Evolutionary conservation across 2,113 vertebrate genomes (phyloP).

Genomic region (Geococcyx californianus): DNA sequence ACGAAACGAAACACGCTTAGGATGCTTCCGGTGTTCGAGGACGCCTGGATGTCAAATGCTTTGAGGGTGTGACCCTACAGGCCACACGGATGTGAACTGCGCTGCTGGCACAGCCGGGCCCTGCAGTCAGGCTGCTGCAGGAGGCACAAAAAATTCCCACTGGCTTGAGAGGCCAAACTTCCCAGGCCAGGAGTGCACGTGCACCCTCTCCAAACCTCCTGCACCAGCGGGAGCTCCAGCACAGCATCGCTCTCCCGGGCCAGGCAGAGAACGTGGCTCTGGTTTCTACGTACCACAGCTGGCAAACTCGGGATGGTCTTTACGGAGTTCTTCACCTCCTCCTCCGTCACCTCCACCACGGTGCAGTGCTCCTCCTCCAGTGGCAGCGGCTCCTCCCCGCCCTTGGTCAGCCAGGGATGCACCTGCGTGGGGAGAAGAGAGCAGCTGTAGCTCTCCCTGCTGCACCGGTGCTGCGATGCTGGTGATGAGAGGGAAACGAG

Average conservation of each 20-base stretch:
- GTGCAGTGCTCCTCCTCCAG: slow-evolving; percentile 95
- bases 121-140: not conserved
- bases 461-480: rapidly evolving
- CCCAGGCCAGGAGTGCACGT: rapidly evolving
- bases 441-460: not conserved
- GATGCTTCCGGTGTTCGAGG: not conserved
- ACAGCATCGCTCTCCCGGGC: not conserved
- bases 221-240: not conserved
- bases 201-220: not conserved
- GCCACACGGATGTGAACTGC: not conserved
- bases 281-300: slow-evolving; percentile 84
- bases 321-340: slow-evolving; percentile 96
- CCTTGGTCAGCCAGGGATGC: slow-evolving; percentile 89
- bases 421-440: slow-evolving; percentile 63
- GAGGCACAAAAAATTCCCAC: not conserved
- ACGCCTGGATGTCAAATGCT: not conserved
- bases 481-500: rapidly evolving
- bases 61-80: not conserved
- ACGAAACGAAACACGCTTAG: not conserved
- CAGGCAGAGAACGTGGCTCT: not conserved
- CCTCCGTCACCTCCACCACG: slow-evolving; percentile 93
- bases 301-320: slow-evolving; percentile 94
- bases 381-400: slow-evolving; percentile 83
- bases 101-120: not conserved
- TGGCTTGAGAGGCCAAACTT: not conserved